Evolutionary conservation across 2,888 invertebrate species (phyloP), one percentile per base, ranked within the genome.

Genomic region (Papilio gigon): DNA sequence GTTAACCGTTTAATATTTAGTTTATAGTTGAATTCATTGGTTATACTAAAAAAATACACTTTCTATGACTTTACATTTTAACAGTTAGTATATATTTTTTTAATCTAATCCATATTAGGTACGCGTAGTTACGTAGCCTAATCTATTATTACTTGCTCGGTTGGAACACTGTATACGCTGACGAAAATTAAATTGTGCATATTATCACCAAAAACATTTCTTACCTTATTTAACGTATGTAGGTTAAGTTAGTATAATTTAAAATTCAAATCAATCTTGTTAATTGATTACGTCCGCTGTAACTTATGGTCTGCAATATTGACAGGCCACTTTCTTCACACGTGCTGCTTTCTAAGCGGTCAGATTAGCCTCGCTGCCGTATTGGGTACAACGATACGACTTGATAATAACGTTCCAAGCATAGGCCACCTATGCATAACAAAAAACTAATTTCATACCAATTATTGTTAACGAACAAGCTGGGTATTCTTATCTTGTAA

Each of bases 251-350:
- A 56, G 9, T 17, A 30, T 56, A 56, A 30, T 30, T 30, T 53
- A 30, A 65, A 65, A 59, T 50, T 50, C 22, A 64, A 65, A 59
- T 59, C 59, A 14, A 60, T 66, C 27, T 17, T 65, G 22, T 50
- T 50, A 50, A 50, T 50, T 37, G 47, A 50, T 60, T 47, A 50
- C 27, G 2, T 59, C 35, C 47, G 47, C 25, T 60, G 0, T 20
- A 11, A 50, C 47, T 12, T 20, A 50, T 47, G 22, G n/a, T 5
- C 14, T 11, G 35, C 40, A 37, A 37, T 53, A 67, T 61, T 25
- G 47, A 37, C 42, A 62, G 25, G 68, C 33, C 30, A 71, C 71
- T 71, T 71, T 71, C 71, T 66, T 70, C 70, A 68, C 66, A 53
- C 40, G 17, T 47, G 60, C 65, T 35, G 70, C 71, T 71, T 70